phyloP scores from a whole-genome alignment of 1,140 invertebrate genomes.

The Ectropis grisescens region DNA sequence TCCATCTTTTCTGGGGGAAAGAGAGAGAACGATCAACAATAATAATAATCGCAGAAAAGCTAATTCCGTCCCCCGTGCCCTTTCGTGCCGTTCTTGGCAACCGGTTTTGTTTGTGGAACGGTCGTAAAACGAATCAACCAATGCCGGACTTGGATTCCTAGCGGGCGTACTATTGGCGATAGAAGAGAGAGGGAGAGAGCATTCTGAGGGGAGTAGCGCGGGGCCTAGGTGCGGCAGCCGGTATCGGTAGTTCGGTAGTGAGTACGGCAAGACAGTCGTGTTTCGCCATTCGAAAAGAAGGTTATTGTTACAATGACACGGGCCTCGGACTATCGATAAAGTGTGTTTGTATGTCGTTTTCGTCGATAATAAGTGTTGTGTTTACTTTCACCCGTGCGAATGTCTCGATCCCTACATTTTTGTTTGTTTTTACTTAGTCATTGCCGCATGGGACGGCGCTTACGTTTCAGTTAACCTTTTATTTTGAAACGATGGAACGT shows the following conservation, averaged over 20 bases:
- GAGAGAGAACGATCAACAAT: conserved; percentile 34
- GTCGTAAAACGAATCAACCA: conserved; percentile 51
- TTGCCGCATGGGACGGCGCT: conserved; percentile 63
- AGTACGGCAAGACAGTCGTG: conserved; percentile 40
- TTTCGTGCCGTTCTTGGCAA: conserved; percentile 57
- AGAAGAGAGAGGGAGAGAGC: conserved; percentile 37
- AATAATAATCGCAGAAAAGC: conserved; percentile 56
- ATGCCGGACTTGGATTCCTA: conserved; percentile 22
- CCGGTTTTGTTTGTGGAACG: conserved; percentile 65
- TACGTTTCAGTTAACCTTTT: conserved; percentile 65
- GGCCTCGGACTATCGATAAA: conserved; percentile 63
- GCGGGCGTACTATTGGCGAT: conserved; percentile 59
- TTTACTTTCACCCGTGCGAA: conserved; percentile 68
- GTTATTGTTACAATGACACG: conserved; percentile 62
- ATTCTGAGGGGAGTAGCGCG: conserved; percentile 24
- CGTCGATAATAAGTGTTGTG: conserved; percentile 68
- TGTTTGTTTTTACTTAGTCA: conserved; percentile 63
- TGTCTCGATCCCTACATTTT: conserved; percentile 66
- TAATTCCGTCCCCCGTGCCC: conserved; percentile 64
- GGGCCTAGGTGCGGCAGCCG: conserved; percentile 40
- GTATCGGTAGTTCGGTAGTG: conserved; percentile 23
- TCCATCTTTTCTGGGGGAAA: too few species aligned
- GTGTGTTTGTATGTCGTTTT: conserved; percentile 70
- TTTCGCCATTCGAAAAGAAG: conserved; percentile 60
- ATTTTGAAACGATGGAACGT: conserved; percentile 69